phyloP scores from a whole-genome alignment of 2,888 invertebrate species.

The Argyresthia albistria region DNA sequence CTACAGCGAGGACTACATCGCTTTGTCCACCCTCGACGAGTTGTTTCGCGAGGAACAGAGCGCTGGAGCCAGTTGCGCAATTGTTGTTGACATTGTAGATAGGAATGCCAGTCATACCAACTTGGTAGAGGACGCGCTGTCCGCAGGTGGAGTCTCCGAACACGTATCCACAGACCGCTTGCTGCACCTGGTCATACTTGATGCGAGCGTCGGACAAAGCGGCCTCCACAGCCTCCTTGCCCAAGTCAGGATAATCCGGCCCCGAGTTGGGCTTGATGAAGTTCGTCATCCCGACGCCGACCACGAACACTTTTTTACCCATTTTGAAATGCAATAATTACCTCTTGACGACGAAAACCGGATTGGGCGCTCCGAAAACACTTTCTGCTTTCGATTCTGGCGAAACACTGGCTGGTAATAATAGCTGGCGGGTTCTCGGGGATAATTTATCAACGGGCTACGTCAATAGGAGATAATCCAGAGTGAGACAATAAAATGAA shows the following conservation, averaged over 20 bases:
- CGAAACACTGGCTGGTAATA: background rate
- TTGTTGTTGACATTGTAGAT: conserved; percentile 99
- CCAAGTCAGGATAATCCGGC: conserved; percentile 96
- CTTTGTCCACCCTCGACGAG: conserved; percentile 90
- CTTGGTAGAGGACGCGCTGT: conserved; percentile 93
- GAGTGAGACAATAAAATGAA: background rate
- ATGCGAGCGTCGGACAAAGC: conserved; percentile 90
- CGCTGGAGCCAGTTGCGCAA: conserved; percentile 97
- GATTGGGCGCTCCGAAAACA: background rate
- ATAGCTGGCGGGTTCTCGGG: background rate
- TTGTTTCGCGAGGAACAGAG: conserved; percentile 91
- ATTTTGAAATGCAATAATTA: conserved; percentile 48
- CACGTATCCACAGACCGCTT: conserved; percentile 94
- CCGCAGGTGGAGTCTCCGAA: conserved; percentile 97
- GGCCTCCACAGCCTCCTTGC: conserved; percentile 91
- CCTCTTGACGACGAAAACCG: conserved; percentile 23
- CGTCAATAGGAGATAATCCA: conserved; percentile 8
- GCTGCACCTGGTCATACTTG: conserved; percentile 83
- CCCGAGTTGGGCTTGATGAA: conserved; percentile 95
- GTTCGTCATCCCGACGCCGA: conserved; percentile 99
- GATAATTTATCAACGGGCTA: conserved; percentile 9
- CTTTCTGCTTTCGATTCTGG: background rate
- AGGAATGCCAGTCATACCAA: conserved; percentile 97
- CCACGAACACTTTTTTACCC: conserved; percentile 83
- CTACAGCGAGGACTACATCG: conserved; percentile 92